phyloP scores from a whole-genome alignment of 2,888 invertebrate species.

The Mythimna albipuncta region DNA sequence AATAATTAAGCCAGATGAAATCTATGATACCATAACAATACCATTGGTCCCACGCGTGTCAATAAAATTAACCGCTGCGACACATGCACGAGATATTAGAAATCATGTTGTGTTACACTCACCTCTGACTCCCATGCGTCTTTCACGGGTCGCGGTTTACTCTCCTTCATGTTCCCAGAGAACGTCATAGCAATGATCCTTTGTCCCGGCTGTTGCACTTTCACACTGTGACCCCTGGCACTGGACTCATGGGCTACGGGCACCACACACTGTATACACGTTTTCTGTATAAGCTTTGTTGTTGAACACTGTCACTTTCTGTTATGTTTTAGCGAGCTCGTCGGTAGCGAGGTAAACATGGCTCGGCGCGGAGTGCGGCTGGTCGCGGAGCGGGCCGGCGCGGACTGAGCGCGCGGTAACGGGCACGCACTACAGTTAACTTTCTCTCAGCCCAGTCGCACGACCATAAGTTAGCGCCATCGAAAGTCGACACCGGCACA shows the following conservation, averaged over 20 bases:
- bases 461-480: conserved; percentile 84
- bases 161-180: conserved; percentile 88
- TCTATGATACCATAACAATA: conserved; percentile 74
- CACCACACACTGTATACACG: conserved; percentile 68
- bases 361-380: conserved; percentile 62
- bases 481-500: conserved; percentile 85
- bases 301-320: conserved; percentile 85
- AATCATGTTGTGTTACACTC: conserved; percentile 75
- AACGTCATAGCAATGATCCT: conserved; percentile 83
- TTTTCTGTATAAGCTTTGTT: conserved; percentile 69
- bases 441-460: conserved; percentile 85
- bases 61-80: conserved; percentile 63
- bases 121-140: conserved; percentile 89
- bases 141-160: conserved; percentile 84
- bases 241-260: conserved; percentile 49
- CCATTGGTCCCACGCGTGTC: conserved; percentile 72
- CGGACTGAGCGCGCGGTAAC: conserved; percentile 80
- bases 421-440: conserved; percentile 90
- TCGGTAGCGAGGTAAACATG: conserved; percentile 77
- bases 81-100: conserved; percentile 71
- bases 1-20: conserved; percentile 77
- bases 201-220: conserved; percentile 80
- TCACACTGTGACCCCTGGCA: conserved; percentile 73
- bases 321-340: conserved; percentile 78
- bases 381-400: conserved; percentile 65